Percentiles rank a stretch among this genome's conserved stretches.
These are phyloP conservation scores for Notothenia rossii DNA, from an alignment of 2,113 vertebrate genomes.

Conservation along the genomic window DNA sequence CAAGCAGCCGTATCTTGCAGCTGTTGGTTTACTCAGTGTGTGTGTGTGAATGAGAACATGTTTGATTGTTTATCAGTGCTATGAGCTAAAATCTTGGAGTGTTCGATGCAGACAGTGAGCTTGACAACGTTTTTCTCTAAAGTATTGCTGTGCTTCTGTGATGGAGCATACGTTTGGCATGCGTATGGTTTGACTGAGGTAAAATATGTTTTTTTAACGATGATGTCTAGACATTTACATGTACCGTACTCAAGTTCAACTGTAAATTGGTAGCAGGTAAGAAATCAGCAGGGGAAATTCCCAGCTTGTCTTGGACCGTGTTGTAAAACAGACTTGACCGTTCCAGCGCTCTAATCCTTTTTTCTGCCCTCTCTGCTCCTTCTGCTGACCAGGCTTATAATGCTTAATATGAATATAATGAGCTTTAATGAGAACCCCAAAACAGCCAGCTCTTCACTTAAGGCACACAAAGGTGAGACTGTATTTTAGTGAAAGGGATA, in stretches of 20 bases:
- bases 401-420: conserved; percentile 76
- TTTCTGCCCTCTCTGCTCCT: conserved; percentile 34
- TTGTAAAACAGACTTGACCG: conserved; percentile 48
- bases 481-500: conserved; percentile 48
- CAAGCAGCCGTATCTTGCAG: conserved; percentile 46
- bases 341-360: conserved; percentile 59
- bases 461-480: conserved; percentile 53
- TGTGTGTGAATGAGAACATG: conserved; percentile 31
- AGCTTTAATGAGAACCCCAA: conserved; percentile 69
- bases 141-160: neutral
- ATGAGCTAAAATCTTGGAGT: neutral
- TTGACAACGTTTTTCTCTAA: neutral
- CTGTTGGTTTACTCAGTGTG: neutral
- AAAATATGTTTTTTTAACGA: conserved; percentile 2
- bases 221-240: conserved; percentile 11
- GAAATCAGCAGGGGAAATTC: conserved; percentile 46
- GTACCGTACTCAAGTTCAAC: neutral
- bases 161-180: neutral
- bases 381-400: conserved; percentile 64
- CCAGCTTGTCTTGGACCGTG: conserved; percentile 51
- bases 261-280: conserved; percentile 35
- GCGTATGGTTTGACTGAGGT: neutral
- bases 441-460: conserved; percentile 47
- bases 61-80: conserved; percentile 16
- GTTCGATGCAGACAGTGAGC: neutral